Evolutionary conservation across 2,888 invertebrate genomes (phyloP), one percentile per base, ranked within the genome.

Genomic region (Noctua fimbriata): DNA sequence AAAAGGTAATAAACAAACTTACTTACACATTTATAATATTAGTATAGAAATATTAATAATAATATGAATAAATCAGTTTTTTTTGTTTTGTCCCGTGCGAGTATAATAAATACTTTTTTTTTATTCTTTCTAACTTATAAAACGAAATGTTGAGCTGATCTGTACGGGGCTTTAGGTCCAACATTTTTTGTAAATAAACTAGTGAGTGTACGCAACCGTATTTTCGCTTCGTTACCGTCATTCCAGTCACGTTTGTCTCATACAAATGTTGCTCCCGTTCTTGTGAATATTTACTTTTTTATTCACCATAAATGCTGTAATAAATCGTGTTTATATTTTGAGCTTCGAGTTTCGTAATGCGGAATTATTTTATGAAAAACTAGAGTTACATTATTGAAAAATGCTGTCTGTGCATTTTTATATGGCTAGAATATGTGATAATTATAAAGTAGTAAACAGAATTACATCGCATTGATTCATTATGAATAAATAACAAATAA

Each of bases 181-280:
- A 79, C 66, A 58, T 87, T 84, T 84, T 87, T 87, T 85, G 83
- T 78, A 84, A 89, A 86, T 85, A 87, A 87, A 84, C 87, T 86
- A 88, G 84, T 83, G 73, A 79, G 76, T 84, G 77, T 88, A 84
- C 83, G 75, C 84, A 88, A 82, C 81, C 82, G 76, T 82, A 83
- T 88, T 86, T 88, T 83, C 83, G 87, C 90, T 88, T 87, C 84
- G 88, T 88, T 89, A 87, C 80, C 76, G 21, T 73, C 78, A 91
- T 90, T 89, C 87, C 41, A 83, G 89, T 91, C 91, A 91, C 91
- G 92, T 91, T 74, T 84, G 83, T 87, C 86, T 87, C 87, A 91
- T 90, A 91, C 87, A 90, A 91, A 89, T 89, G 86, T 84, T 82
- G 85, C 70, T 81, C 80, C 55, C 78, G 81, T 88, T 83, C 86